phyloP scores from a whole-genome alignment of 2,113 vertebrate genomes.

The Alethe diademata region DNA sequence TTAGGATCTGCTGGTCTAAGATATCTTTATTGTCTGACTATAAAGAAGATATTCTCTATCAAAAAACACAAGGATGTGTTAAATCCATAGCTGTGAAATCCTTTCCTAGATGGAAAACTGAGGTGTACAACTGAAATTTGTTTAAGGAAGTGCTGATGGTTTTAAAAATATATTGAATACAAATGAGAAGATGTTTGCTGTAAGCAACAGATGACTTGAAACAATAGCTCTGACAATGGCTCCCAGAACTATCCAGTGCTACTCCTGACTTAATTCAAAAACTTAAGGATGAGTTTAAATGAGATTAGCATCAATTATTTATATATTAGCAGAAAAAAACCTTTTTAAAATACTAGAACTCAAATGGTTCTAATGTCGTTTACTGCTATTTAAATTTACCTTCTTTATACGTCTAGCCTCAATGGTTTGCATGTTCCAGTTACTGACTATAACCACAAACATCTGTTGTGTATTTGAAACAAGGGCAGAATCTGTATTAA shows the following conservation, averaged over 20 bases:
- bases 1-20: neutral
- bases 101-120: neutral
- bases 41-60: neutral
- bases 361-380: neutral
- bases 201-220: neutral
- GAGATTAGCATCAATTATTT: neutral
- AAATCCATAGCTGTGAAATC: neutral
- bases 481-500: neutral
- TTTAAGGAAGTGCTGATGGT: neutral
- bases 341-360: neutral
- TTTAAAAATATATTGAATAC: conserved; percentile 5
- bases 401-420: neutral
- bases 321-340: neutral
- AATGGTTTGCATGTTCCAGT: neutral
- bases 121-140: neutral
- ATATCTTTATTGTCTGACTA: neutral
- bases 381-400: neutral
- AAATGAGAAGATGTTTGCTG: neutral
- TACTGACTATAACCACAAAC: conserved; percentile 25
- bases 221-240: neutral
- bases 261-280: neutral
- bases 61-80: neutral
- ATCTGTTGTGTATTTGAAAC: conserved; percentile 21
- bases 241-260: neutral
- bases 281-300: neutral